phyloP scores from a whole-genome alignment of 2,888 invertebrate species.

The Flexamia atlantica region DNA sequence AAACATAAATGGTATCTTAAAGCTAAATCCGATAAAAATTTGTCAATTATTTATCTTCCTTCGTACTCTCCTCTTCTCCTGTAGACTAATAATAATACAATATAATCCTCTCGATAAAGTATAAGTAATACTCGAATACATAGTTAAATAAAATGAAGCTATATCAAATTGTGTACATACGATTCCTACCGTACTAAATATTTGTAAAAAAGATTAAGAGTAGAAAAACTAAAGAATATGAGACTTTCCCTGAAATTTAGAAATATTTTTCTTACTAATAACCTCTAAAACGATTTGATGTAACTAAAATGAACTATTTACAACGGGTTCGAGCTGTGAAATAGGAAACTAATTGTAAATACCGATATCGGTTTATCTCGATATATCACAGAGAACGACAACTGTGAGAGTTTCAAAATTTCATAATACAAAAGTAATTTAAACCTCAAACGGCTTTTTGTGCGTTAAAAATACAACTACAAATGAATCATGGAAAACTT shows the following conservation, averaged over 20 bases:
- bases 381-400: conserved; percentile 50
- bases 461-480: conserved; percentile 24
- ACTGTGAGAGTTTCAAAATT: conserved; percentile 24
- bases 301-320: conserved; percentile 30
- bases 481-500: neutral
- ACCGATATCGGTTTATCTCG: conserved; percentile 32
- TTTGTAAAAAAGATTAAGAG: conserved; percentile 30
- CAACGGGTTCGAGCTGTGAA: conserved; percentile 20
- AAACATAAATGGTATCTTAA: conserved; percentile 24
- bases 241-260: neutral
- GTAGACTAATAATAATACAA: conserved; percentile 44
- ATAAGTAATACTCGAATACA: conserved; percentile 40
- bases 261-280: neutral
- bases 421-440: neutral
- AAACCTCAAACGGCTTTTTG: conserved; percentile 12
- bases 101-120: conserved; percentile 43
- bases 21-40: conserved; percentile 21
- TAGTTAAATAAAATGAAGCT: conserved; percentile 52
- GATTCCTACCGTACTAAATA: conserved; percentile 6
- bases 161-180: conserved; percentile 53
- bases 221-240: conserved; percentile 12
- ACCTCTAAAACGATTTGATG: neutral
- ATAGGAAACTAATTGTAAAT: conserved; percentile 30
- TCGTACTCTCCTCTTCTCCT: neutral
- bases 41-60: neutral